These are phyloP conservation scores for Symphodus melops DNA, from an alignment of 2,113 vertebrate genomes.

Conservation along the genomic window DNA sequence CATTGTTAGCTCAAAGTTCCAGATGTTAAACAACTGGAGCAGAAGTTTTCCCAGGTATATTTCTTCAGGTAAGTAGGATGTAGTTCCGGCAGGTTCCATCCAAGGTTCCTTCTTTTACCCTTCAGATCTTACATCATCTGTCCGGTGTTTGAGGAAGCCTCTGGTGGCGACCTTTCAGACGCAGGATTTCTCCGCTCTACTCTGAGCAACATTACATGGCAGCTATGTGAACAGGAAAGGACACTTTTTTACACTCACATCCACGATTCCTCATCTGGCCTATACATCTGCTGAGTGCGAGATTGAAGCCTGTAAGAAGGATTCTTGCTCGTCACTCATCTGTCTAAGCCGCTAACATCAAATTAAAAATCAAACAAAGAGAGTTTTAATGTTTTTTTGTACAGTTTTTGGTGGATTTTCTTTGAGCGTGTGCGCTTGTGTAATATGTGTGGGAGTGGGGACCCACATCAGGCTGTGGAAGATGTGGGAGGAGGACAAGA, in stretches of 20 bases:
- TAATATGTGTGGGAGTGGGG: conserved; percentile 44
- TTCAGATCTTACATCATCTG: not conserved
- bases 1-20: too few species aligned
- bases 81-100: too few species aligned
- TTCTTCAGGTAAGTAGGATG: too few species aligned
- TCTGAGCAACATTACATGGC: not conserved
- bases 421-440: conserved; percentile 13
- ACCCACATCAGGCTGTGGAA: conserved; percentile 21
- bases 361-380: not conserved
- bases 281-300: not conserved
- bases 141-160: not conserved
- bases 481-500: conserved; percentile 30
- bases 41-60: too few species aligned
- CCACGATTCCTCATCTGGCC: not conserved
- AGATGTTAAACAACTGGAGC: too few species aligned
- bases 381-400: not conserved
- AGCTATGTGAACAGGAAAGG: not conserved
- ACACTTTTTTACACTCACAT: not conserved
- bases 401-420: not conserved
- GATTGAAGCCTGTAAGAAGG: not conserved
- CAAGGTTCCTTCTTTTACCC: not conserved
- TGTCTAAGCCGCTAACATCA: not conserved
- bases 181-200: not conserved
- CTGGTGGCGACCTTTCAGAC: not conserved
- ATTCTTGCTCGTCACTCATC: not conserved